Conservation (phyloP, 2,113 vertebrate genomes). For the Lampris incognitus region DNA sequence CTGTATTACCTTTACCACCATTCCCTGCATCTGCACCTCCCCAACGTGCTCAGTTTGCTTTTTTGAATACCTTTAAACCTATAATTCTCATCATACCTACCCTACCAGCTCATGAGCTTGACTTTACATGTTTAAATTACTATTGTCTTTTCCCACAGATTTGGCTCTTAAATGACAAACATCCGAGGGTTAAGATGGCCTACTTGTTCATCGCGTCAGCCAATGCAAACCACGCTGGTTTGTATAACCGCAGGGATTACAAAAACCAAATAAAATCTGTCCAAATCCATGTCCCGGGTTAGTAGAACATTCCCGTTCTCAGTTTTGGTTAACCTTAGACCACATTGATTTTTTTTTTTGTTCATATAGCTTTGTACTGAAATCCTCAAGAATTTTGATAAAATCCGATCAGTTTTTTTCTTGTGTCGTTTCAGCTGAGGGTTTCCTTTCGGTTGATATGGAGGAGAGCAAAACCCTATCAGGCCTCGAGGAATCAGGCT, state of each 20-base stretch:
- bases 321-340: too few relatives aligned
- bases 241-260: constrained; percentile 82
- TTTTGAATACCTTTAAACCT: too few relatives aligned
- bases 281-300: constrained; percentile 85
- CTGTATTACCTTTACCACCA: too few relatives aligned
- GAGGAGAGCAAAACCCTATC: constrained; percentile 77
- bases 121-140: too few relatives aligned
- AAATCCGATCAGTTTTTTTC: constrained; percentile 9
- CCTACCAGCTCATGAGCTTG: too few relatives aligned
- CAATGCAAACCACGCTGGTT: constrained; percentile 71
- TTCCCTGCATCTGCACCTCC: too few relatives aligned
- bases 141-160: constrained; percentile 53
- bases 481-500: constrained; percentile 63
- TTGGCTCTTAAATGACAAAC: not conserved
- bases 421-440: constrained; percentile 79
- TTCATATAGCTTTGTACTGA: not conserved
- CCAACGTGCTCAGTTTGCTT: too few relatives aligned
- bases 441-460: constrained; percentile 84
- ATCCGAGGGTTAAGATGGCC: accelerated
- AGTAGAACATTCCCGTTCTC: constrained; percentile 24
- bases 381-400: too few relatives aligned
- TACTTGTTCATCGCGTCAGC: constrained; percentile 66
- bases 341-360: too few relatives aligned
- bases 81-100: too few relatives aligned
- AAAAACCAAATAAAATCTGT: constrained; percentile 70